Percentiles rank a stretch among this genome's conserved stretches.
Evolutionary conservation across 2,113 vertebrate genomes (phyloP).

Genomic region (Sigmodon hispidus): DNA sequence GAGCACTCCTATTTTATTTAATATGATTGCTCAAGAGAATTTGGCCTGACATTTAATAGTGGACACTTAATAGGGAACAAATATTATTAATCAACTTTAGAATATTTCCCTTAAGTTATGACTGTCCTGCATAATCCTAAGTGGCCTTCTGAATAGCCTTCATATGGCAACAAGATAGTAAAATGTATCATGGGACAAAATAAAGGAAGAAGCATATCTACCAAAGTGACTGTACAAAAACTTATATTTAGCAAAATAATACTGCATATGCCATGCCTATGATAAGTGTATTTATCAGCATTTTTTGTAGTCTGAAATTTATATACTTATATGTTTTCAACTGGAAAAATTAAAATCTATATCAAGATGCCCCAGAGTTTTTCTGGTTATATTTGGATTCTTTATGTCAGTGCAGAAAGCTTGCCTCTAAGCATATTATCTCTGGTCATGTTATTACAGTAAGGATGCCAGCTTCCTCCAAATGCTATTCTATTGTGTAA

Average conservation of each 20-base stretch:
- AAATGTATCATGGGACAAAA: fast-evolving
- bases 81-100: background rate
- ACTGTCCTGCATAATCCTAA: background rate
- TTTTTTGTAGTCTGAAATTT: background rate
- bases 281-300: background rate
- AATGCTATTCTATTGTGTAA: background rate
- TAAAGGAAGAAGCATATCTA: background rate
- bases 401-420: background rate
- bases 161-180: background rate
- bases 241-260: background rate
- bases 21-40: no score
- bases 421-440: background rate
- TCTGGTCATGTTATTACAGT: background rate
- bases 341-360: background rate
- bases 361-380: no score
- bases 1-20: no score
- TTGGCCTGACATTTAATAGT: no score
- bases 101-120: background rate
- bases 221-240: background rate
- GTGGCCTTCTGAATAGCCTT: background rate
- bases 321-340: background rate
- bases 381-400: background rate
- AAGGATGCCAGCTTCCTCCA: background rate
- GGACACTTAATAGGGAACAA: no score
- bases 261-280: background rate